Percentiles rank a stretch among this genome's conserved stretches.
phyloP scores from a whole-genome alignment of 2,888 invertebrate species.

The Megamerina dolium region DNA sequence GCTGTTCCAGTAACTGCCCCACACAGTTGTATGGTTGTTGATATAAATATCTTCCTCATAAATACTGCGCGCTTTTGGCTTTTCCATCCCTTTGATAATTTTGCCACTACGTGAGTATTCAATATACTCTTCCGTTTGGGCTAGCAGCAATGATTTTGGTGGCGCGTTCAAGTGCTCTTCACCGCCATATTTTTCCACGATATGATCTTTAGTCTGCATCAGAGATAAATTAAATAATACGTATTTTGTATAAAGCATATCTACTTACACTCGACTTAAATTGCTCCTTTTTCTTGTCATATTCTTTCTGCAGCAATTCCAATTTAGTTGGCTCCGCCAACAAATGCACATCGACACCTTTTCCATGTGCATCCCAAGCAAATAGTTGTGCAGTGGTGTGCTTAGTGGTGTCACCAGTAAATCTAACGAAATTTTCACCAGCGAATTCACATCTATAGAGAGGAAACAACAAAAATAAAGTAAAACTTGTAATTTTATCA shows the following conservation, averaged over 20 bases:
- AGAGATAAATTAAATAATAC: background rate
- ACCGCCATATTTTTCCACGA: constrained; percentile 92
- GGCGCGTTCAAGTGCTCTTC: constrained; percentile 85
- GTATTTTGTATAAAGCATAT: background rate
- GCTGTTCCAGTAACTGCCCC: constrained; percentile 92
- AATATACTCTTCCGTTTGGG: constrained; percentile 93
- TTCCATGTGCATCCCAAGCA: constrained; percentile 94
- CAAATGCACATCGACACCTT: constrained; percentile 89
- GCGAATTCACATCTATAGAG: constrained; percentile 69
- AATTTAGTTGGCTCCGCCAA: constrained; percentile 97
- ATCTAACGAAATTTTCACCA: constrained; percentile 95
- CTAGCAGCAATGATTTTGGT: constrained; percentile 75
- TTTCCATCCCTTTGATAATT: constrained; percentile 79
- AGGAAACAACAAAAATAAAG: constrained; percentile 3
- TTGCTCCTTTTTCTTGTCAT: constrained; percentile 81
- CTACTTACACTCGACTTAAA: constrained; percentile 62
- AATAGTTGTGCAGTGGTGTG: constrained; percentile 91
- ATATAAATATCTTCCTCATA: constrained; percentile 91
- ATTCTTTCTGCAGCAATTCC: constrained; percentile 84
- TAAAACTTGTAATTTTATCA: background rate
- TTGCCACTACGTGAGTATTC: constrained; percentile 94
- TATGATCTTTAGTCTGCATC: constrained; percentile 62
- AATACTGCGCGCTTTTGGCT: constrained; percentile 73
- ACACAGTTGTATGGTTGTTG: constrained; percentile 91
- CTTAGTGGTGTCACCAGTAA: constrained; percentile 85